Percentiles rank a stretch among this genome's conserved stretches.
Conservation (phyloP, 2,797 vertebrate species). For the Sebastes dallii region DNA sequence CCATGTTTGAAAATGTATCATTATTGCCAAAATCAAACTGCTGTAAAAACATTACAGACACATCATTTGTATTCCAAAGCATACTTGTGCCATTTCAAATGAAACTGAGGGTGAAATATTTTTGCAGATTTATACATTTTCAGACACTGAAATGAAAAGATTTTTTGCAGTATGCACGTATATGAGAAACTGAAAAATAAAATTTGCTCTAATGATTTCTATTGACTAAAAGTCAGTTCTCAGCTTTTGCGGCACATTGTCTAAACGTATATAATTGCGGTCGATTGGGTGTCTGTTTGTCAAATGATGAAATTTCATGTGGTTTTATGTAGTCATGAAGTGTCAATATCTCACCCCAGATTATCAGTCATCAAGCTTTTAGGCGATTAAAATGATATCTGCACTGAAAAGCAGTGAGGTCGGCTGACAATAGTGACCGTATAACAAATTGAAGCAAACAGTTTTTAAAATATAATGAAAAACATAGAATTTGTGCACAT, state of each 20-base stretch:
- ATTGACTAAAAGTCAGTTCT: not conserved
- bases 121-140: not conserved
- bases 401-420: not conserved
- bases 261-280: not conserved
- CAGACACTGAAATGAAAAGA: not conserved
- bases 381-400: not conserved
- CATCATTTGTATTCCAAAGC: not conserved
- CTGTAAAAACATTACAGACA: not conserved
- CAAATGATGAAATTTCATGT: not conserved
- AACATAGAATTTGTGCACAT: not conserved
- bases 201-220: not conserved
- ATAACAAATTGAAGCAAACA: no score
- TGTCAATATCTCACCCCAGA: not conserved
- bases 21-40: not conserved
- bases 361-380: not conserved
- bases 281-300: not conserved
- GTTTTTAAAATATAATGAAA: not conserved
- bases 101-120: not conserved
- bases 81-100: not conserved
- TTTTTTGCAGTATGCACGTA: not conserved
- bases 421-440: not conserved
- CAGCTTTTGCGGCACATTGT: not conserved
- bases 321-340: rapidly evolving
- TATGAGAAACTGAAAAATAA: not conserved
- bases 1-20: not conserved